Percentiles rank a stretch among this genome's conserved stretches.
Conservation (phyloP, 2,113 vertebrate species). For the Tonatia bakeri region DNA sequence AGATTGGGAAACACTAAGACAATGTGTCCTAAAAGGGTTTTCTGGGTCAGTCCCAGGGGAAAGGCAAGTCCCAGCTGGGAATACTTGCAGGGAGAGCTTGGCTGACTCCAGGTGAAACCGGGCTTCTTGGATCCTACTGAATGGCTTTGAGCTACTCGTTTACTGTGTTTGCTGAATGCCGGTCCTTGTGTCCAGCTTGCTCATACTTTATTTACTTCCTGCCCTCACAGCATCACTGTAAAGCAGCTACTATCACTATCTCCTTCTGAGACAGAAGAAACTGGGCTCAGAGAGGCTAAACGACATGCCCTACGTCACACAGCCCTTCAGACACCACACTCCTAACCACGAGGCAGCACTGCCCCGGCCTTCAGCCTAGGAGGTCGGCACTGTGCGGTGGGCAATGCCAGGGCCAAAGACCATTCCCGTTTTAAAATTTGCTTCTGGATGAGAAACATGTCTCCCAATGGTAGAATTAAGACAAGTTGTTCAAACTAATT, state of each 20-base stretch:
- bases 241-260: not conserved
- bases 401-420: not conserved
- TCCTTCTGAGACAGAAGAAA: not conserved
- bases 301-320: not conserved
- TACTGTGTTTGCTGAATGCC: not conserved
- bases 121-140: not conserved
- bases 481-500: conserved; percentile 56
- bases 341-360: not conserved
- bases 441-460: conserved; percentile 41
- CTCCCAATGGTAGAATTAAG: conserved; percentile 44
- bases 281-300: not conserved
- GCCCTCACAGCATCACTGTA: not conserved
- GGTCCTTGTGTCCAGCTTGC: not conserved
- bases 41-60: not conserved
- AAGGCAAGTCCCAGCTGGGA: conserved; percentile 25
- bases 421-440: not conserved
- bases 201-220: not conserved
- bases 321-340: accelerated
- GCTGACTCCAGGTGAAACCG: not conserved
- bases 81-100: not conserved
- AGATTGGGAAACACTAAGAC: conserved; percentile 16
- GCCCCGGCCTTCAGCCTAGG: not conserved
- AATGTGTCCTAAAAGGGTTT: conserved; percentile 15
- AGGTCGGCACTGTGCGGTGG: not conserved
- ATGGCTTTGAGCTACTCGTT: not conserved